These are phyloP conservation scores for Macquaria australasica DNA, from an alignment of 2,113 vertebrate genomes.

Conservation along the genomic window DNA sequence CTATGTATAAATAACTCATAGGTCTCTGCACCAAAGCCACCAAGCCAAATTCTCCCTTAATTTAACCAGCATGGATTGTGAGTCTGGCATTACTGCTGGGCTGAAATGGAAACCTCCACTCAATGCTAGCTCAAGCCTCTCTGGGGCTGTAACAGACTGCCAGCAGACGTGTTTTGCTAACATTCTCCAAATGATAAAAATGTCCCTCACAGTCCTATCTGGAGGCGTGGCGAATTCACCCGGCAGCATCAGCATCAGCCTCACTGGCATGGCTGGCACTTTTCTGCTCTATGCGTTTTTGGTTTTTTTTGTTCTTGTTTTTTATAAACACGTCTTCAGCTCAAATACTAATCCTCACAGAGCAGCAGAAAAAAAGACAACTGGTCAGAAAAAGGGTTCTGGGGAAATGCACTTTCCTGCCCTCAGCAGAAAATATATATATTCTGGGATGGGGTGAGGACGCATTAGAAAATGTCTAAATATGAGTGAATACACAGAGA, in stretches of 20 bases:
- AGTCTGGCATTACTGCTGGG: constrained; percentile 48
- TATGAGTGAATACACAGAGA: constrained; percentile 10
- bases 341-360: constrained; percentile 72
- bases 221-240: constrained; percentile 61
- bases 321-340: constrained; percentile 60
- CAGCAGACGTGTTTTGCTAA: constrained; percentile 59
- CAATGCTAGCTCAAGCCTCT: constrained; percentile 35
- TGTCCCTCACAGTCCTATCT: constrained; percentile 53
- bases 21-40: constrained; percentile 47
- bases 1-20: constrained; percentile 48
- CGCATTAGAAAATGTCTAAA: constrained; percentile 30
- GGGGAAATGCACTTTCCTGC: constrained; percentile 50
- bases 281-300: constrained; percentile 38
- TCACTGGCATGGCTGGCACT: constrained; percentile 55
- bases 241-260: constrained; percentile 60
- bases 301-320: too few relatives aligned
- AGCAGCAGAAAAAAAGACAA: constrained; percentile 43
- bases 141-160: constrained; percentile 46
- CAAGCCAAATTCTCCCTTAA: constrained; percentile 41
- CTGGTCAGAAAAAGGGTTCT: constrained; percentile 57
- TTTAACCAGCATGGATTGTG: constrained; percentile 29
- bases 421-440: constrained; percentile 39
- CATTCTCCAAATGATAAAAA: constrained; percentile 65
- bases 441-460: constrained; percentile 5
- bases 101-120: constrained; percentile 61